Percentiles rank a stretch among this genome's conserved stretches.
These are phyloP conservation scores for Drosophila sordidula DNA, from an alignment of 2,888 invertebrate species.

Conservation along the genomic window DNA sequence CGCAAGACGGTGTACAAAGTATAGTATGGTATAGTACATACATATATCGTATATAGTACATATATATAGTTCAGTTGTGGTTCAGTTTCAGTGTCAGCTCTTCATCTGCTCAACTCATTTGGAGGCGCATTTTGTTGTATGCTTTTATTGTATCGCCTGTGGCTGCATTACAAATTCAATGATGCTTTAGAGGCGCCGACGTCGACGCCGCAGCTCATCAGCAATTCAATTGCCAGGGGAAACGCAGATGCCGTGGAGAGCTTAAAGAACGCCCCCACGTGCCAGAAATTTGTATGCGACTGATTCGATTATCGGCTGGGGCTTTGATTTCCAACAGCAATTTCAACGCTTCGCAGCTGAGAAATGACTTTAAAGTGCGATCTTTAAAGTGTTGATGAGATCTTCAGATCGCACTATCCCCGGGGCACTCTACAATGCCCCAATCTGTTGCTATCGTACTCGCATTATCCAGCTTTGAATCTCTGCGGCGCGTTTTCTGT, in stretches of 20 bases:
- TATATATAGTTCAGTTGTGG: conserved; percentile 17
- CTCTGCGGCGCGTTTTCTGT: conserved; percentile 20
- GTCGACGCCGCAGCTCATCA: conserved; percentile 64
- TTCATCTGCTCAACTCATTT: conserved; percentile 39
- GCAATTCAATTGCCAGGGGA: conserved; percentile 75
- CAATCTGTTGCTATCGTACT: conserved; percentile 19
- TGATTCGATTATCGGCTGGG: conserved; percentile 56
- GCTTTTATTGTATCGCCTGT: conserved; percentile 70
- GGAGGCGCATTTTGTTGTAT: conserved; percentile 65
- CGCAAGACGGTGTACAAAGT: neutral
- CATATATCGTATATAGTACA: too few relatives aligned
- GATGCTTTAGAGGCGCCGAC: conserved; percentile 64
- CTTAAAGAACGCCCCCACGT: conserved; percentile 26
- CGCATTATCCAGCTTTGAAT: conserved; percentile 33
- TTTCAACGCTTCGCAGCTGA: conserved; percentile 11
- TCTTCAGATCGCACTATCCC: conserved; percentile 5
- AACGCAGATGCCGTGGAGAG: conserved; percentile 10
- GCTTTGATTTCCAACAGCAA: conserved; percentile 45
- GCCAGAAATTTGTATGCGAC: conserved; percentile 59
- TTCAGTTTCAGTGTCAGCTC: conserved; percentile 41
- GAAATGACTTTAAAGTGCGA: conserved; percentile 39
- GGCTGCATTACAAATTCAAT: conserved; percentile 77
- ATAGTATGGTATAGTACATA: neutral
- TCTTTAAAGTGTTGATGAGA: conserved; percentile 30
- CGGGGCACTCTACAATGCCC: conserved; percentile 12